phyloP scores from a whole-genome alignment of 2,113 vertebrate genomes.

The Paramisgurnus dabryanus region DNA sequence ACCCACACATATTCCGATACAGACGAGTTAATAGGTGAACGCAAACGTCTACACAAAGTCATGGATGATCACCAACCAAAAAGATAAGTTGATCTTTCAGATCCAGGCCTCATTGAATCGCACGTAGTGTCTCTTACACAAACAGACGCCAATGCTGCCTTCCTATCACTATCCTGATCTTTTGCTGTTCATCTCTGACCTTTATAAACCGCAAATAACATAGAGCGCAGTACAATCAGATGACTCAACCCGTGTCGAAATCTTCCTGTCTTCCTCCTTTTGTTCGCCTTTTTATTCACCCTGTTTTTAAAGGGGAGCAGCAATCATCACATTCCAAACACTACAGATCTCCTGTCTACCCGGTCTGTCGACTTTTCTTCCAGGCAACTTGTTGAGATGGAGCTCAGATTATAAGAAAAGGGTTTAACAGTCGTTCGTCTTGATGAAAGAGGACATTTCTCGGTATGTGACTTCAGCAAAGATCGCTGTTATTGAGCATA shows the following conservation, averaged over 20 bases:
- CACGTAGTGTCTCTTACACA: conserved; percentile 62
- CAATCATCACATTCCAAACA: conserved; percentile 66
- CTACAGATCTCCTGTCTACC: conserved; percentile 58
- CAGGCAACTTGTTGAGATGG: conserved; percentile 55
- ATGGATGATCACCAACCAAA: conserved; percentile 23
- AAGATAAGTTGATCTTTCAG: background rate
- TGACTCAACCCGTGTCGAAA: conserved; percentile 68
- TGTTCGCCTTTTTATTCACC: conserved; percentile 33
- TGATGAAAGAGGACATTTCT: conserved; percentile 8
- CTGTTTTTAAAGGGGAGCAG: conserved; percentile 55
- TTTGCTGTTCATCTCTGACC: conserved; percentile 49
- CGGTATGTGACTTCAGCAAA: background rate
- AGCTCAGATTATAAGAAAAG: conserved; percentile 49
- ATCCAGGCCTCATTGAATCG: background rate
- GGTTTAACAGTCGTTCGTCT: conserved; percentile 25
- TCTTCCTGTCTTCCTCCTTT: conserved; percentile 52
- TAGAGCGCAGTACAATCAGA: background rate
- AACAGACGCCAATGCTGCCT: conserved; percentile 18
- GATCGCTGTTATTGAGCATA: too few relatives aligned
- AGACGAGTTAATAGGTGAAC: background rate
- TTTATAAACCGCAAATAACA: conserved; percentile 50
- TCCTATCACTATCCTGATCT: conserved; percentile 28
- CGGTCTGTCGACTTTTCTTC: conserved; percentile 65
- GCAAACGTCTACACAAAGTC: background rate
- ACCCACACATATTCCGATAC: conserved; percentile 5